These are phyloP conservation scores for Haemorhous mexicanus DNA, from an alignment of 2,113 vertebrate genomes.

Conservation along the genomic window DNA sequence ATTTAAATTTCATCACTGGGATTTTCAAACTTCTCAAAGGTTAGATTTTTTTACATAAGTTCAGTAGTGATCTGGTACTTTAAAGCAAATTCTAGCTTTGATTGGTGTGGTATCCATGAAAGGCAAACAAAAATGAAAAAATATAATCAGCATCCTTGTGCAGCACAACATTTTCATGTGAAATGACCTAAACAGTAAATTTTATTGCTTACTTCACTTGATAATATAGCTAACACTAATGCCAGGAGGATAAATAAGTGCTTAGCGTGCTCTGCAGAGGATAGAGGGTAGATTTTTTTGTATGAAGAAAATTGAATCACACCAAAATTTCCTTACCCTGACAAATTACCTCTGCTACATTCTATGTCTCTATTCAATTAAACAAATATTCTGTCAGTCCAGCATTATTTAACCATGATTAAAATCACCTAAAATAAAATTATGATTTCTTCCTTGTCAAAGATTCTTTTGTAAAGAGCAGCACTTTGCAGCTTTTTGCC, in stretches of 20 bases:
- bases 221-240: background rate
- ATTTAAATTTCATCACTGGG: background rate
- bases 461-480: background rate
- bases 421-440: slow-evolving; percentile 43
- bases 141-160: background rate
- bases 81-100: background rate
- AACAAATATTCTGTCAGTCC: slow-evolving; percentile 41
- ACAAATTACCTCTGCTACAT: slow-evolving; percentile 60
- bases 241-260: slow-evolving; percentile 43
- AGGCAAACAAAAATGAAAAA: background rate
- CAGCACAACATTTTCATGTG: background rate
- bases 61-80: background rate
- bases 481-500: background rate
- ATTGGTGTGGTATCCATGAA: background rate
- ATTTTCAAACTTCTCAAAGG: background rate
- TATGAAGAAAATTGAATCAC: slow-evolving; percentile 57
- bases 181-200: background rate
- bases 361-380: slow-evolving; percentile 54
- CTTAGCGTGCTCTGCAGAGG: slow-evolving; percentile 3
- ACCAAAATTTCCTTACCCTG: slow-evolving; percentile 41
- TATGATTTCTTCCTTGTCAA: background rate
- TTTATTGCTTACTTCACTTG: slow-evolving; percentile 26
- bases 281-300: background rate
- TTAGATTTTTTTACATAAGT: background rate
- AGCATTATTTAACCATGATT: slow-evolving; percentile 53